Base-by-base conservation (phyloP, 1,140 invertebrate genomes). In the Monochamus saltuarius region DNA sequence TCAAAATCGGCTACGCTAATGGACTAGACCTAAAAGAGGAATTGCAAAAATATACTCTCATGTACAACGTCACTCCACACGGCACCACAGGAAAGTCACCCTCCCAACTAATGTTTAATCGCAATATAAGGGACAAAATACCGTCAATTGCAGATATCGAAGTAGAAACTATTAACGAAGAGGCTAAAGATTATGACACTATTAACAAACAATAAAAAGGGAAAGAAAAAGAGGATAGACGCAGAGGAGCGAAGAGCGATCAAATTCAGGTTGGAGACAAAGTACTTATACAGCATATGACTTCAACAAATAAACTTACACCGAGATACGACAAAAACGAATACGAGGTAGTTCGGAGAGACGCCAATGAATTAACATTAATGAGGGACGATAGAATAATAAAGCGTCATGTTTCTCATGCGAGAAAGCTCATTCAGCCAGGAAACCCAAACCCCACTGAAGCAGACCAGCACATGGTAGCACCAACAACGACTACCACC, bases 61-160 rank as follows among this genome's bases (percentile, higher is more conserved):
- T 74, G 72, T 76, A 76, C 47, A 72, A 69, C n/a, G 57, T 59
- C 14, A 75, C 73, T 16, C 71, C 69, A 1, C 73, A 74, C 54
- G 59, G 68, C 4, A 62, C 66, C 3, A 75, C 73, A 7, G 71
- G 39, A 10, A 42, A 42, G 10, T 42, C 39, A 65, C 75, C 76
- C 2, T 60, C 73, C 1, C 72, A 75, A 68, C 45, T 77, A 35
- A 62, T 79, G 9, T 77, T 73, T 42, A 1, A 10, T 16, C 6
- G 72, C 51, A 61, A 66, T 35, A 62, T 69, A 34, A 55, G 59
- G 39, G 72, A 74, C 51, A 71, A 70, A 65, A 64, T 76, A 55
- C 65, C 70, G 38, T 59, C 57, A 35, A 51, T 64, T 43, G 22
- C 9, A 7, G 62, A 64, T 39, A 13, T 62, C 34, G 16, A 35